Percentiles rank a stretch among this genome's conserved stretches.
Conservation (phyloP, 2,113 vertebrate genomes). For the Phalacrocorax carbo region DNA sequence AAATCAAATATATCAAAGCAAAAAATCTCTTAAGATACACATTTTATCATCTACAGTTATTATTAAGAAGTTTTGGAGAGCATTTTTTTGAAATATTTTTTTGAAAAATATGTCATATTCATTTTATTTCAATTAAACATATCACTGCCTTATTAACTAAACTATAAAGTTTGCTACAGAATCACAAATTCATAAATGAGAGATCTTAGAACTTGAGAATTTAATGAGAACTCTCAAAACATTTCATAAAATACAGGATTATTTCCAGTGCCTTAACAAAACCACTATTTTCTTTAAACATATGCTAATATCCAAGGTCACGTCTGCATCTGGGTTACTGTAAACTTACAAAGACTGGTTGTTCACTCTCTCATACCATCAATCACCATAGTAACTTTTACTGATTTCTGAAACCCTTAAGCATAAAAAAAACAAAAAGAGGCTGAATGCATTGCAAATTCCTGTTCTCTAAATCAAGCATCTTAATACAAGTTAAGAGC, state of each 20-base stretch:
- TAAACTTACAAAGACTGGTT: neutral
- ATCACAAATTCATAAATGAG: too few relatives aligned
- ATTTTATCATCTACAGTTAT: neutral
- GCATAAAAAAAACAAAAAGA: neutral
- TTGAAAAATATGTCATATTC: neutral
- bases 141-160: too few relatives aligned
- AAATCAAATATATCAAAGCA: neutral
- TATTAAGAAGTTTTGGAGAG: neutral
- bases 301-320: neutral
- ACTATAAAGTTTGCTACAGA: too few relatives aligned
- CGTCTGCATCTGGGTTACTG: neutral
- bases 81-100: too few relatives aligned
- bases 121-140: neutral
- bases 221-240: neutral
- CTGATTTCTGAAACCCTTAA: neutral
- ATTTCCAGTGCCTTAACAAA: neutral
- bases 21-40: neutral
- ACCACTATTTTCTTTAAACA: neutral
- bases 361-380: neutral
- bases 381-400: neutral
- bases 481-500: neutral
- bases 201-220: too few relatives aligned
- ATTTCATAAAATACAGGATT: neutral
- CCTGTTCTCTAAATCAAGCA: neutral
- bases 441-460: neutral